Base-by-base conservation (phyloP, 2,113 vertebrate genomes). In the Ranitomeya imitator region DNA sequence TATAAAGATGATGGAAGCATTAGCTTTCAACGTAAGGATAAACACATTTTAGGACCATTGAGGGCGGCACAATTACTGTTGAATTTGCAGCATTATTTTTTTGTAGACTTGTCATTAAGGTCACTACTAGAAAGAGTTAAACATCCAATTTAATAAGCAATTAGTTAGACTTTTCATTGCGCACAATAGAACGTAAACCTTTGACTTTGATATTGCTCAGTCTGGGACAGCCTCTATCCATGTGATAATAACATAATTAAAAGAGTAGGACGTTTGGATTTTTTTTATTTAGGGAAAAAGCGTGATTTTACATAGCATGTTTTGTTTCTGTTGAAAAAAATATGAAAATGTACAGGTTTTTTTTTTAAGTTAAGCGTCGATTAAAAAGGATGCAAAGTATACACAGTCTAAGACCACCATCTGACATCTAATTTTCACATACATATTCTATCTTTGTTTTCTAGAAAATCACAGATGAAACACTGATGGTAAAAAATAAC, bases 61-160 rank as follows among this genome's bases (percentile, higher is more conserved):
- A 31, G 10, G 79, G 12, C 79, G 19, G 60, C 51, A 31, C 55
- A 80, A 80, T 59, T 60, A 19, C n/a, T 60, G 54, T 60, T 80
- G 79, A 80, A 31, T 80, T 60, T 26, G 23, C 57, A 26, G 23
- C 18, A 80, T 80, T 80, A 57, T 80, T 80, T 80, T 80, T 21
- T 21, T 57, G 14, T 59, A 57, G 52, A 23, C 13, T 26, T 15
- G 23, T 7, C 55, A 80, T 60, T 80, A 31, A 57, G 57, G 55
- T 60, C 23, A 57, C 23, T 31, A 23, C 55, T 0, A 9, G 60
- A 80, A 45, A 80, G 26, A 80, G 18, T 76, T 76, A 52, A 52
- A 18, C 73, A 19, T 16, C 18, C 10, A 11, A 21, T 52, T 51
- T 76, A 76, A 76, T 76, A 45, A 76, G 73, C 73, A 76, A 52